phyloP scores from a whole-genome alignment of 2,797 vertebrate genomes.

The Sebastes nivosus region DNA sequence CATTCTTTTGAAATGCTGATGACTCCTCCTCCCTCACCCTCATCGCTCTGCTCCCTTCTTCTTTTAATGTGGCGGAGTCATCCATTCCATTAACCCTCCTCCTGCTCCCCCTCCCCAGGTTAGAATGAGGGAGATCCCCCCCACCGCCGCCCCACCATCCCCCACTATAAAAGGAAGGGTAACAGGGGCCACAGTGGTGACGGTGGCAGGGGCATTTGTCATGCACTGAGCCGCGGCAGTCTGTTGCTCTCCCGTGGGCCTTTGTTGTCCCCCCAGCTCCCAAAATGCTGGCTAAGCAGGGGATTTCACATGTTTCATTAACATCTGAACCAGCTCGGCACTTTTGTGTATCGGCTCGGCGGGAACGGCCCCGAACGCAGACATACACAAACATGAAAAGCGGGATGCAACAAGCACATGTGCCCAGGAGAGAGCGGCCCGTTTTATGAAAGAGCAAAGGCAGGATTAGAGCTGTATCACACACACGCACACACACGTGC shows the following conservation, averaged over 20 bases:
- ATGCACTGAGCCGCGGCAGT: constrained; percentile 80
- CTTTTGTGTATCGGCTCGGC: constrained; percentile 58
- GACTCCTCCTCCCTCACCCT: constrained; percentile 66
- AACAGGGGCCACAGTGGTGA: constrained; percentile 64
- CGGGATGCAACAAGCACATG: constrained; percentile 1
- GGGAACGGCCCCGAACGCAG: not conserved
- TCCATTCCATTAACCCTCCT: constrained; percentile 79
- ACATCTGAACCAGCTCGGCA: constrained; percentile 83
- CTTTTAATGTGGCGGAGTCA: constrained; percentile 74
- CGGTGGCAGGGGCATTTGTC: constrained; percentile 85
- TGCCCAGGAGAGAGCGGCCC: not conserved
- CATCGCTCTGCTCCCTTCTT: constrained; percentile 61
- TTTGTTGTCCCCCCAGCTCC: constrained; percentile 82
- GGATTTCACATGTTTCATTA: constrained; percentile 86
- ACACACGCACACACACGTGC: not conserved
- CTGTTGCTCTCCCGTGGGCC: constrained; percentile 81
- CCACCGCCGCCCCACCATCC: not conserved
- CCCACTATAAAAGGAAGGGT: constrained; percentile 54
- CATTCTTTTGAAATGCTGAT: constrained; percentile 81
- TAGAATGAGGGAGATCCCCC: constrained; percentile 54
- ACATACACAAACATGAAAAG: not conserved
- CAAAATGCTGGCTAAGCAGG: constrained; percentile 88
- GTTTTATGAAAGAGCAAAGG: constrained; percentile 24
- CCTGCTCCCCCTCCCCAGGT: constrained; percentile 55
- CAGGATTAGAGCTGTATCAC: constrained; percentile 28